Base-by-base conservation (phyloP, 2,113 vertebrate species). In the Brachyistius frenatus region DNA sequence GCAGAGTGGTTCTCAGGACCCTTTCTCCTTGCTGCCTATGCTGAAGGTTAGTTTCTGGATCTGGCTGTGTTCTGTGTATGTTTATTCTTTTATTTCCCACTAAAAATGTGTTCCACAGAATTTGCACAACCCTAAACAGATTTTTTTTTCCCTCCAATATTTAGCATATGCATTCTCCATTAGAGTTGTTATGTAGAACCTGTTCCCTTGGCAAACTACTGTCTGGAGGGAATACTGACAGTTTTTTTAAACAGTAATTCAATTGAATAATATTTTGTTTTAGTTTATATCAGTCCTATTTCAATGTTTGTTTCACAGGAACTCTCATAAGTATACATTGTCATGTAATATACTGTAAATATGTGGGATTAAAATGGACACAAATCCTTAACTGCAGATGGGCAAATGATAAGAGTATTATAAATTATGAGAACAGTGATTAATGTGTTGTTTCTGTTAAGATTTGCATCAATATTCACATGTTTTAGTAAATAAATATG, bases 21-120 rank as follows among this genome's bases (percentile, higher is more conserved):
- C 13, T 55, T 74, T 80, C 71, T 82, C 73, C 85, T 88, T 87
- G 69, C 63, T 81, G 82, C 63, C 54, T 71, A 39, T 36, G 79
- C 47, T 84, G 81, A 91, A 87, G 83, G 88, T 88, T 89, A 78
- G 58, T 78, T 76, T 83, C 63, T 78, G 71, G 80, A 81, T 86
- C 56, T 75, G 78, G 70, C 74, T 66, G 37, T 73, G 64, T 73
- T 71, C 35, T 56, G 35, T 14, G 76, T 78, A 65, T 65, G 80
- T 75, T 66, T 81, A 57, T 58, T 76, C 60, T 89, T 84, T 77
- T 41, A 69, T 87, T 65, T 78, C 41, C 55, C 37, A 73, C 37
- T 57, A 78, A 54, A 16, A 53, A 54, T 76, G 52, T 74, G 41
- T 91, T 88, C 31, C 14, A 2, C 39, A 66, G 62, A 76, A 81